Evolutionary conservation across 2,888 invertebrate species (phyloP), one percentile per base, ranked within the genome.

Genomic region (Boloria euphrosyne): DNA sequence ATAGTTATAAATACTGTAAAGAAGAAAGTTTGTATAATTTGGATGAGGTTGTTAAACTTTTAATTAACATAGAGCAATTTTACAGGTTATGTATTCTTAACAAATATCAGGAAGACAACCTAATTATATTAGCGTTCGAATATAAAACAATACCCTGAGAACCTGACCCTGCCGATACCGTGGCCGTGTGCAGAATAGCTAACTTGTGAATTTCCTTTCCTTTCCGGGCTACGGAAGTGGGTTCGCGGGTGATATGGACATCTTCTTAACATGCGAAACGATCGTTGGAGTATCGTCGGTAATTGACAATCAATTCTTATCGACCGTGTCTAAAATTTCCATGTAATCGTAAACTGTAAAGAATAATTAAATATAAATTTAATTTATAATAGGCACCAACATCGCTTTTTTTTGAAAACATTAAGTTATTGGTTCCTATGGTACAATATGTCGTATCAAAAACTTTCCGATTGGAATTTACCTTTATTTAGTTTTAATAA

Each of bases 181-280:
- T 69, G 71, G 69, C 72, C 86, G 87, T 84, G 88, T 72, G 67
- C 69, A 64, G 90, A 89, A 90, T 90, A 69, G 76, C 80, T 83
- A 86, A 82, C 83, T 81, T 65, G 83, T 86, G 84, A 84, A 87
- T 89, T 90, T 90, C 89, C 86, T 83, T 86, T 84, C 89, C 90
- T 85, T 90, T 87, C 78, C 79, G 84, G 81, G 81, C 82, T 85
- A 78, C 90, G 91, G 91, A 91, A 90, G 87, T 88, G 74, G 76
- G 75, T 73, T 72, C 77, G 75, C 72, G 75, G 63, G 72, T 78
- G 74, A 78, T 84, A 86, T 78, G 80, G 83, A 69, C 69, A 71
- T 75, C 76, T 80, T 78, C 75, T 84, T 87, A 80, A 80, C 81
- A 88, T 90, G 83, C 89, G 79, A 69, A 74, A 71, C 74, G 72